Conservation (phyloP, 2,888 invertebrate species). For the Sphinx pinastri region DNA sequence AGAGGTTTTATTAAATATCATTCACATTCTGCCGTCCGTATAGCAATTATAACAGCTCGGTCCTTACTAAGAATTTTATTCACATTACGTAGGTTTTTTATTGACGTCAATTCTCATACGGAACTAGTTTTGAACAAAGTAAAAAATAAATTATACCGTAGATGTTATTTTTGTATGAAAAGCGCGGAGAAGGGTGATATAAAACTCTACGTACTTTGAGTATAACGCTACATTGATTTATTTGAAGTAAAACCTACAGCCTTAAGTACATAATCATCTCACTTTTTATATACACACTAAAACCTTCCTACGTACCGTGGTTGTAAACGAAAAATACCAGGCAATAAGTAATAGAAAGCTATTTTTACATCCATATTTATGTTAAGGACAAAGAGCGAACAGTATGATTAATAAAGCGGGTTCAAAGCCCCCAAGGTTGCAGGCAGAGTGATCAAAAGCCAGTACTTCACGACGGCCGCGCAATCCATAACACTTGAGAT, state of each 20-base stretch:
- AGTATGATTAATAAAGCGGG: conserved; percentile 66
- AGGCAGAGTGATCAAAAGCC: conserved; percentile 66
- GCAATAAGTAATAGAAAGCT: conserved; percentile 20
- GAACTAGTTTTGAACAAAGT: neutral
- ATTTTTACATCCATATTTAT: conserved; percentile 35
- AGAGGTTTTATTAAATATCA: conserved; percentile 3
- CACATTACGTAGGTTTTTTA: conserved; percentile 2
- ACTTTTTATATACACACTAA: no score
- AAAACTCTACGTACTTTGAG: neutral
- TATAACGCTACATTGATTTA: neutral
- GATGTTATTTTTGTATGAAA: neutral
- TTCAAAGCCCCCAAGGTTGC: conserved; percentile 71
- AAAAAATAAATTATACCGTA: neutral
- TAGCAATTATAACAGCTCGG: neutral
- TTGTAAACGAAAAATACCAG: neutral
- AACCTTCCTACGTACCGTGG: neutral
- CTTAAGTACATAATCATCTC: no score
- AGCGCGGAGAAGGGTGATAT: neutral
- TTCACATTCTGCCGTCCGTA: neutral
- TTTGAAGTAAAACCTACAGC: no score
- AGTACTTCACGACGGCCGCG: conserved; percentile 62
- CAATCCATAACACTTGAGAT: conserved; percentile 75
- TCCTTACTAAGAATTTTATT: neutral
- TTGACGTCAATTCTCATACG: neutral
- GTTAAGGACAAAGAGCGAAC: conserved; percentile 51